phyloP scores from a whole-genome alignment of 2,113 vertebrate genomes.

The Ochotona curzoniae region DNA sequence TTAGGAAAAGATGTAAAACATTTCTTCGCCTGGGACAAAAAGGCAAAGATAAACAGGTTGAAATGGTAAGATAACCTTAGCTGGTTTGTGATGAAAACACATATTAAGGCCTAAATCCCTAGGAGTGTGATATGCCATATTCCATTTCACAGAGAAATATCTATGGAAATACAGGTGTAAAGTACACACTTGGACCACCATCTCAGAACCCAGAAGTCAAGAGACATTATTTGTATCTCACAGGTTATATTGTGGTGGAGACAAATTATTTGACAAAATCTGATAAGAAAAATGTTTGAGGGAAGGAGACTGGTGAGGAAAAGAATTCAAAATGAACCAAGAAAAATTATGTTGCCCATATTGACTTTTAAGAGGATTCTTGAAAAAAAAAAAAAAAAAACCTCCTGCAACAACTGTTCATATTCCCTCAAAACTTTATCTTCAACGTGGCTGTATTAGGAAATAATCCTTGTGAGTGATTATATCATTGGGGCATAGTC shows the following conservation, averaged over 20 bases:
- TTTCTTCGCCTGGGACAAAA: slow-evolving; percentile 41
- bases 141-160: slow-evolving; percentile 54
- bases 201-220: slow-evolving; percentile 22
- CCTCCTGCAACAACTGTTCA: neutral
- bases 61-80: neutral
- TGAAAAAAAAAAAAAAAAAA: neutral
- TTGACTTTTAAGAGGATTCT: neutral
- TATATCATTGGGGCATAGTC: neutral
- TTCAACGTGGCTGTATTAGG: neutral
- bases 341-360: slow-evolving; percentile 25
- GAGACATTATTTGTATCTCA: neutral
- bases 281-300: neutral
- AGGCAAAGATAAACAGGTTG: slow-evolving; percentile 5
- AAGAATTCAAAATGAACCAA: slow-evolving; percentile 12
- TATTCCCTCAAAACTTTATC: neutral
- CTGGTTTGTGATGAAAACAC: neutral
- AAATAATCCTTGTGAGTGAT: neutral
- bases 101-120: neutral
- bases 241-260: neutral
- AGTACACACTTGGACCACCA: slow-evolving; percentile 42
- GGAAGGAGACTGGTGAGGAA: neutral
- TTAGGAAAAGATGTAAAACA: slow-evolving; percentile 42
- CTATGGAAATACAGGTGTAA: neutral
- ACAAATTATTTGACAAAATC: slow-evolving; percentile 36
- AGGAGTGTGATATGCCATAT: neutral